Conservation (phyloP, 2,888 invertebrate genomes). For the Cylloceria caligata region DNA sequence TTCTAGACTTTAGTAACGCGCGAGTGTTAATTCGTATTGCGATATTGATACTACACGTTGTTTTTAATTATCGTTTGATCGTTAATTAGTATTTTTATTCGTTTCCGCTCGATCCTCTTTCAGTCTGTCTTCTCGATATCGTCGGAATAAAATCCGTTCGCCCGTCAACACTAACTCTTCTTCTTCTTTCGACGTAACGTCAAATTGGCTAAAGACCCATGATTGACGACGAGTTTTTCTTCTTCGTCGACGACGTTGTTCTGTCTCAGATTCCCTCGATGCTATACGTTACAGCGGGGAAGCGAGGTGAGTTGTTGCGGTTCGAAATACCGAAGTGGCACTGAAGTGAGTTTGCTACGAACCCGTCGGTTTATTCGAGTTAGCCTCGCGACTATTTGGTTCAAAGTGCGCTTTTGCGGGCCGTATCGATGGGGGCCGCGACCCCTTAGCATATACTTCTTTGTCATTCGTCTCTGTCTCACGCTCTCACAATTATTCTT, state of each 20-base stretch:
- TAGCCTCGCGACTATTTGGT: slow-evolving; percentile 78
- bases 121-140: too few relatives aligned
- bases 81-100: neutral
- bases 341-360: slow-evolving; percentile 79
- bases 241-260: slow-evolving; percentile 48
- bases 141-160: slow-evolving; percentile 3
- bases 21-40: slow-evolving; percentile 6
- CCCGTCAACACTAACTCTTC: neutral
- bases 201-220: slow-evolving; percentile 68
- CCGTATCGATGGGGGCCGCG: slow-evolving; percentile 80
- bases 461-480: slow-evolving; percentile 8
- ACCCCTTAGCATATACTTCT: slow-evolving; percentile 70
- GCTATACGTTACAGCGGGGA: slow-evolving; percentile 20
- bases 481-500: slow-evolving; percentile 44
- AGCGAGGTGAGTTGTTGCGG: slow-evolving; percentile 73
- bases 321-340: slow-evolving; percentile 80
- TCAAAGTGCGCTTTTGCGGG: slow-evolving; percentile 80
- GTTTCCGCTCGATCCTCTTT: neutral
- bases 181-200: slow-evolving; percentile 16
- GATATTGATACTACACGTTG: neutral
- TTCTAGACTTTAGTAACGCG: slow-evolving; percentile 25
- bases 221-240: slow-evolving; percentile 38
- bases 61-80: neutral
- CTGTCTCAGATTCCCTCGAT: slow-evolving; percentile 42
- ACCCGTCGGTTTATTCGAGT: slow-evolving; percentile 81